A percentile compares a stretch with the other conserved stretches of the same genome.
phyloP scores from a whole-genome alignment of 2,113 vertebrate genomes.

The Lutjanus erythropterus region DNA sequence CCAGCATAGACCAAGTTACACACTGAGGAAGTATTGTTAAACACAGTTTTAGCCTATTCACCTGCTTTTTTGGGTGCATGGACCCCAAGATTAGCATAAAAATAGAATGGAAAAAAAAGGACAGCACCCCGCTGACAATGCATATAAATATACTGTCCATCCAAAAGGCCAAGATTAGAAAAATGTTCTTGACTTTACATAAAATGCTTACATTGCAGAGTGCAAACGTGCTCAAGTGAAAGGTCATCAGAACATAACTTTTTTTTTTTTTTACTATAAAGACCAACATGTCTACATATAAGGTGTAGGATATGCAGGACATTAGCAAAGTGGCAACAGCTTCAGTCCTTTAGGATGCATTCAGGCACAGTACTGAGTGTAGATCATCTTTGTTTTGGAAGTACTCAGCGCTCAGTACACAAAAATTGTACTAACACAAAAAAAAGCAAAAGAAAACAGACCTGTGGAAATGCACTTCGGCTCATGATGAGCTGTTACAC shows the following conservation, averaged over 20 bases:
- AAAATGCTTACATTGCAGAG: not conserved
- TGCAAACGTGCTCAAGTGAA: constrained; percentile 2
- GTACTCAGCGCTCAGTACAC: not conserved
- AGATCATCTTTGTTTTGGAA: not conserved
- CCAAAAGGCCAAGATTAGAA: not conserved
- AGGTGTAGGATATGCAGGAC: not conserved
- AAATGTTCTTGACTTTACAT: not conserved
- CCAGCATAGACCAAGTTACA: not conserved
- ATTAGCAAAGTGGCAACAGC: not conserved
- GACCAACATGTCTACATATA: not conserved
- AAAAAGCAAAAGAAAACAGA: not conserved
- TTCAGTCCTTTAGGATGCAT: not conserved
- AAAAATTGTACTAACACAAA: not conserved
- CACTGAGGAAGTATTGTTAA: not conserved
- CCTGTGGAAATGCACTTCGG: not conserved
- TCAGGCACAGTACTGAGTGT: not conserved
- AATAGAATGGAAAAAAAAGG: not conserved
- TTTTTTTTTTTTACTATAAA: not conserved
- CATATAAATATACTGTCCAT: not conserved
- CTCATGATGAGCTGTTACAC: not conserved
- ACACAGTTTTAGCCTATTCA: not conserved
- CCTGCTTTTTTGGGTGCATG: not conserved
- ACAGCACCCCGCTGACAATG: not conserved
- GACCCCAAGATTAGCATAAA: not conserved
- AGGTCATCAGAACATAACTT: not conserved